Conservation (phyloP, 2,888 invertebrate genomes). For the Leucania comma region DNA sequence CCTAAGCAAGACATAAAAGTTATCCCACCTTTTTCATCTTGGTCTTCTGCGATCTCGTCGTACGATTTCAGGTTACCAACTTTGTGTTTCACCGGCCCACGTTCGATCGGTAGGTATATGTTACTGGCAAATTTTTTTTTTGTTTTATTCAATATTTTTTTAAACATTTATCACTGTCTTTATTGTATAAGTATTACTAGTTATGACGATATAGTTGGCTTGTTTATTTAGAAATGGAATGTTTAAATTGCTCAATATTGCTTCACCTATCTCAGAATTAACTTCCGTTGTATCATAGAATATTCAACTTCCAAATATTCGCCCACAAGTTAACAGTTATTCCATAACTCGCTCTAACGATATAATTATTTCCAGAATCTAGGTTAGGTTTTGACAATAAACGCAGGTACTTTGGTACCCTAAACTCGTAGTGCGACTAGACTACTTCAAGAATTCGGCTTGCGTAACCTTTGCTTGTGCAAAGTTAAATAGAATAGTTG, state of each 20-base stretch:
- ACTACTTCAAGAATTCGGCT: slow-evolving; percentile 58
- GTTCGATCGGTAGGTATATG: too few species aligned
- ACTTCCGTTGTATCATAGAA: background rate
- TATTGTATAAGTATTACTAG: too few species aligned
- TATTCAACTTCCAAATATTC: slow-evolving; percentile 20
- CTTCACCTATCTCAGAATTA: background rate
- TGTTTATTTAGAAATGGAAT: background rate
- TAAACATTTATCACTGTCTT: too few species aligned
- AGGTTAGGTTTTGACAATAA: slow-evolving; percentile 60
- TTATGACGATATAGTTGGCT: background rate
- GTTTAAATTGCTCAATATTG: background rate
- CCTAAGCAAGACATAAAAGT: too few species aligned
- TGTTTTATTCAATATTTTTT: too few species aligned
- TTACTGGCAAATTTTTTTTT: too few species aligned
- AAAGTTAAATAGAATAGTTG: slow-evolving; percentile 12
- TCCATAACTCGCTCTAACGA: slow-evolving; percentile 34
- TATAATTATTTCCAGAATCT: slow-evolving; percentile 47
- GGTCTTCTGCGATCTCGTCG: too few species aligned
- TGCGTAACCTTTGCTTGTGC: slow-evolving; percentile 52
- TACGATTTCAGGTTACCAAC: too few species aligned
- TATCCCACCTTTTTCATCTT: too few species aligned
- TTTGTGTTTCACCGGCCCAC: too few species aligned
- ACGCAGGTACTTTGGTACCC: slow-evolving; percentile 33
- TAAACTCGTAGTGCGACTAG: slow-evolving; percentile 37
- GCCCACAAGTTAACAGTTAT: background rate